Conservation (phyloP, 2,797 vertebrate genomes). For the Pyrocephalus nanus region DNA sequence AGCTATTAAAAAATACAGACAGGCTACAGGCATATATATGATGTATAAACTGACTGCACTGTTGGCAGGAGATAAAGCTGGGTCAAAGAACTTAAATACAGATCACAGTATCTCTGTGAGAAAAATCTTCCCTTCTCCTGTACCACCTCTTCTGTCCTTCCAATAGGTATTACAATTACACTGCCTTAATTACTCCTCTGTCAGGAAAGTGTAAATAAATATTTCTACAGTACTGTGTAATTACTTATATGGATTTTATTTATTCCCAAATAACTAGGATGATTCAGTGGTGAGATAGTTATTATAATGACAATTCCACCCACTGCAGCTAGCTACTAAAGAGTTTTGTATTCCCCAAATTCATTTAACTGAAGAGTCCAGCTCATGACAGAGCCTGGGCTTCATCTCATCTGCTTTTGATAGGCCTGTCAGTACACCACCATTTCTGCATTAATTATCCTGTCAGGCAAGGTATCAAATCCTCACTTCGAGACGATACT, state of each 20-base stretch:
- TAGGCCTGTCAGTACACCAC: accelerated
- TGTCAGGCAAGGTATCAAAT: neutral
- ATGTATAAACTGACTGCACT: neutral
- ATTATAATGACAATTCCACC: neutral
- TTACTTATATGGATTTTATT: neutral
- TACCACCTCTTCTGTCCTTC: neutral
- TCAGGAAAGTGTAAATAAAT: neutral
- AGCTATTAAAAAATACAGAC: neutral
- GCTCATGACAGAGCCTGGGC: neutral
- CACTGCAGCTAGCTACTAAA: neutral
- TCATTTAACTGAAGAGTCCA: neutral
- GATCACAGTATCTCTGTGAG: neutral
- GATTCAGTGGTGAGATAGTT: neutral
- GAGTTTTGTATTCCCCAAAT: neutral
- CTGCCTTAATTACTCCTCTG: neutral
- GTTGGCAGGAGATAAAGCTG: neutral
- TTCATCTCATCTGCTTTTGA: neutral
- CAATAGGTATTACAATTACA: neutral
- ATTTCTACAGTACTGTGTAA: neutral
- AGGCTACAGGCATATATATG: neutral
- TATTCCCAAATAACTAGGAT: neutral
- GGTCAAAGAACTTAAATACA: neutral
- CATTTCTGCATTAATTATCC: neutral
- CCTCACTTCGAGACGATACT: neutral
- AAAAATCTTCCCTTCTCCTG: neutral